Conservation (phyloP, 2,888 invertebrate genomes). For the Osedax fenrisi region DNA sequence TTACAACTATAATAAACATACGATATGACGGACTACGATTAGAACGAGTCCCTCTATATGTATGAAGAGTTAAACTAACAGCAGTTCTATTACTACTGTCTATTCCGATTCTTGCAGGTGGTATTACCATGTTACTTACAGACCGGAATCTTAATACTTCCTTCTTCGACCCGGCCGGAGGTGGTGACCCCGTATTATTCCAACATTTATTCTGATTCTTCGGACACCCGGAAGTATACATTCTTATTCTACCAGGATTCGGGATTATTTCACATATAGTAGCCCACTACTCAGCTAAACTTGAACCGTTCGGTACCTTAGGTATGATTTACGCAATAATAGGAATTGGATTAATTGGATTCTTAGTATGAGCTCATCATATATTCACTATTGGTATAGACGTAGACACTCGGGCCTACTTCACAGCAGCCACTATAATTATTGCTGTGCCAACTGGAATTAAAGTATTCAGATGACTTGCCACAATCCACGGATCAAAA, state of each 20-base stretch:
- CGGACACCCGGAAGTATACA: constrained; percentile 75
- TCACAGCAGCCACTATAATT: constrained; percentile 72
- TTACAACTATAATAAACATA: constrained; percentile 66
- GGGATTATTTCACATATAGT: constrained; percentile 70
- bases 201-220: constrained; percentile 79
- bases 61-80: constrained; percentile 63
- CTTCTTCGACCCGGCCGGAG: constrained; percentile 69
- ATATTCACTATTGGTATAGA: constrained; percentile 75
- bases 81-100: constrained; percentile 60
- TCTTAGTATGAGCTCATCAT: constrained; percentile 73
- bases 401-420: constrained; percentile 70
- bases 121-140: constrained; percentile 67
- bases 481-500: constrained; percentile 60
- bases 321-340: constrained; percentile 70
- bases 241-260: constrained; percentile 72
- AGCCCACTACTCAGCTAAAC: constrained; percentile 57
- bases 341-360: constrained; percentile 68
- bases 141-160: constrained; percentile 70
- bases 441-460: constrained; percentile 74
- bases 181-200: constrained; percentile 68
- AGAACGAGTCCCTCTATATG: constrained; percentile 63
- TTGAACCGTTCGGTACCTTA: constrained; percentile 62
- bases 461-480: constrained; percentile 69
- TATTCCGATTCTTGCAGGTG: constrained; percentile 66
- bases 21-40: constrained; percentile 57